phyloP scores from a whole-genome alignment of 2,113 vertebrate species.

The Platysternon megacephalum region DNA sequence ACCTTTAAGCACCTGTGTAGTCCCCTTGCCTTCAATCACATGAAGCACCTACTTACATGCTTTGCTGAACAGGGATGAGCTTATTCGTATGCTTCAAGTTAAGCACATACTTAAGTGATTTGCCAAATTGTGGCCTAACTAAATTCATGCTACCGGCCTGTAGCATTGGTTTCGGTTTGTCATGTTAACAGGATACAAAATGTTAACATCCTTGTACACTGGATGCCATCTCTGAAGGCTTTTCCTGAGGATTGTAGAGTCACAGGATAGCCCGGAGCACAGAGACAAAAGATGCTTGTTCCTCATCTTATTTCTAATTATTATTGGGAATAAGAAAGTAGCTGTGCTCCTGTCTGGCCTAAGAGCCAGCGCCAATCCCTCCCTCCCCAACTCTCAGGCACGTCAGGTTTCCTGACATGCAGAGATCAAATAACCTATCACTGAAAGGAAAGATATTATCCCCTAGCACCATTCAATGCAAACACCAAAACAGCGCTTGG shows the following conservation, averaged over 20 bases:
- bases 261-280: slow-evolving; percentile 21
- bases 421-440: slow-evolving; percentile 79
- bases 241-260: accelerated
- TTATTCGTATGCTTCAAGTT: background rate
- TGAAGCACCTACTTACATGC: background rate
- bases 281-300: slow-evolving; percentile 49
- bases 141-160: background rate
- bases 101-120: background rate
- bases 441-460: slow-evolving; percentile 72
- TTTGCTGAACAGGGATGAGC: background rate
- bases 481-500: slow-evolving; percentile 39
- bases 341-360: slow-evolving; percentile 23
- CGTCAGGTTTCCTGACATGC: slow-evolving; percentile 60
- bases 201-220: background rate
- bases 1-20: background rate
- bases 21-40: background rate
- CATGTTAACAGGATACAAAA: background rate
- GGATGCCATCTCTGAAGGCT: background rate
- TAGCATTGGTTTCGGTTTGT: background rate
- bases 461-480: slow-evolving; percentile 71
- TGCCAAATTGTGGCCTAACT: accelerated
- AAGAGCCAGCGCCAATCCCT: slow-evolving; percentile 24
- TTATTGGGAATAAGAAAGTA: slow-evolving; percentile 40
- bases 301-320: slow-evolving; percentile 16
- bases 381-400: slow-evolving; percentile 19